These are phyloP conservation scores for Rapana venosa DNA, from an alignment of 2,888 invertebrate genomes.

Conservation along the genomic window DNA sequence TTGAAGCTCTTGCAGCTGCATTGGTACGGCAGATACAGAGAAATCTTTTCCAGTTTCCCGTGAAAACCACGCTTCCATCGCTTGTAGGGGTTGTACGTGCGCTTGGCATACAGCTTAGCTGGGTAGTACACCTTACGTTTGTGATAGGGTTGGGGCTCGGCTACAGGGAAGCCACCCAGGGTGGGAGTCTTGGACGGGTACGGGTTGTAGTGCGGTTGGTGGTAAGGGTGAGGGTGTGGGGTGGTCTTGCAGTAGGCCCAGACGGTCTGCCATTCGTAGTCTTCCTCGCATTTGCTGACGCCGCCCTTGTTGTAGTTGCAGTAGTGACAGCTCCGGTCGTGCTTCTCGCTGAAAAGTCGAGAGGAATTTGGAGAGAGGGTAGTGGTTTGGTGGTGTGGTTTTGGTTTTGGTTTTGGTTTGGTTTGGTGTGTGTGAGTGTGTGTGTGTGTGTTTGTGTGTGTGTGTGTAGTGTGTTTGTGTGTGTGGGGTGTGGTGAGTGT, in stretches of 20 bases:
- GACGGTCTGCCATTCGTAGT: slow-evolving; percentile 47
- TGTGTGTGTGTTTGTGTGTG: too few relatives aligned
- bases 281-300: slow-evolving; percentile 46
- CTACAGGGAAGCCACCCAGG: background rate
- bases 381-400: too few relatives aligned
- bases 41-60: slow-evolving; percentile 41
- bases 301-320: slow-evolving; percentile 37
- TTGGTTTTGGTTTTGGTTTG: too few relatives aligned
- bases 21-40: slow-evolving; percentile 45
- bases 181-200: background rate
- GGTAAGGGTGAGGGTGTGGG: background rate
- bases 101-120: background rate
- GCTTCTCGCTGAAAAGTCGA: slow-evolving; percentile 21
- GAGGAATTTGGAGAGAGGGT: too few relatives aligned
- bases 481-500: too few relatives aligned
- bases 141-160: background rate
- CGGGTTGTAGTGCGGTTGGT: background rate
- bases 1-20: slow-evolving; percentile 47
- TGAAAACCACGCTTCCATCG: slow-evolving; percentile 10
- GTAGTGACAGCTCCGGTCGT: slow-evolving; percentile 47
- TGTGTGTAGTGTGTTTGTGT: too few relatives aligned
- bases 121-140: background rate
- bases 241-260: slow-evolving; percentile 48
- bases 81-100: background rate
- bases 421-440: too few relatives aligned